Evolutionary conservation across 1,140 invertebrate species (phyloP).

Genomic region (Mylabris phalerata): DNA sequence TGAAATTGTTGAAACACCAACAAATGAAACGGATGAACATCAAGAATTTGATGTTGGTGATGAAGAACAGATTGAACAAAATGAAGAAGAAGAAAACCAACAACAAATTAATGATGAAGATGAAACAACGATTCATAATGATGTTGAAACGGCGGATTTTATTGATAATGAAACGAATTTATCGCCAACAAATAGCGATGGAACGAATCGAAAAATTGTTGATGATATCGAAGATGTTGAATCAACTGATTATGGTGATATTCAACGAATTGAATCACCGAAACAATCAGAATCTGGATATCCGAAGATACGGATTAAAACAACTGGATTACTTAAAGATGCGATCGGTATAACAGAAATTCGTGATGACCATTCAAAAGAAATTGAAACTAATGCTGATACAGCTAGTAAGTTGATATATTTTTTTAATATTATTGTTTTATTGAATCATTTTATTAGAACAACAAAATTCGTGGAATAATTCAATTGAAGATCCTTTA

Average conservation of each 20-base stretch:
- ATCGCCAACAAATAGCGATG: slow-evolving; percentile 5
- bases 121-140: slow-evolving; percentile 25
- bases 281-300: slow-evolving; percentile 31
- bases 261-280: slow-evolving; percentile 33
- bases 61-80: slow-evolving; percentile 7
- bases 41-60: slow-evolving; percentile 9
- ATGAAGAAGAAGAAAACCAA: no score
- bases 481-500: slow-evolving; percentile 34
- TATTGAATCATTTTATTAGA: neutral
- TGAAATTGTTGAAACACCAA: slow-evolving; percentile 4
- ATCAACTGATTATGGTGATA: slow-evolving; percentile 19
- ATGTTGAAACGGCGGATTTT: slow-evolving; percentile 10
- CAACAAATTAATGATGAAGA: neutral
- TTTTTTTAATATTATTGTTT: no score
- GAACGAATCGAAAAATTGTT: slow-evolving; percentile 4
- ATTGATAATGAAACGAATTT: neutral
- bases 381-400: slow-evolving; percentile 17
- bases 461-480: neutral
- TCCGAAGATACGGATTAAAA: slow-evolving; percentile 38
- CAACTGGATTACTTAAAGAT: slow-evolving; percentile 36
- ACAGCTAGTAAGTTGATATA: no score
- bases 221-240: neutral
- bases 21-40: neutral
- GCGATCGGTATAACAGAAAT: slow-evolving; percentile 37
- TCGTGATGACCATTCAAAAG: slow-evolving; percentile 33